Evolutionary conservation across 2,113 vertebrate species (phyloP).

Genomic region (Oryzias woworae): DNA sequence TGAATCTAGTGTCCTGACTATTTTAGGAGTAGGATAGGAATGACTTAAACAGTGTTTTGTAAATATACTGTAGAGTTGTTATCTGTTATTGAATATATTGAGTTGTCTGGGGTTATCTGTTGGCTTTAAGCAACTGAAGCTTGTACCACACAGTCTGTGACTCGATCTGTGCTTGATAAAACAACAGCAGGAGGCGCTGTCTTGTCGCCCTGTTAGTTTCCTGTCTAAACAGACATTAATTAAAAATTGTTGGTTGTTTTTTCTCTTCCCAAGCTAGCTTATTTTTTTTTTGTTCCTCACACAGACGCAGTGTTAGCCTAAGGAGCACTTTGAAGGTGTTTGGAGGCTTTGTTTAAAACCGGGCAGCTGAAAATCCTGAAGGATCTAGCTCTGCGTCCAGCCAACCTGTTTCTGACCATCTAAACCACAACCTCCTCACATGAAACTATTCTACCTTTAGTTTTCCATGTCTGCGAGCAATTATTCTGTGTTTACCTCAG

Average conservation of each 20-base stretch:
- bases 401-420: constrained; percentile 31
- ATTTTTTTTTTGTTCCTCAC: neutral
- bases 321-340: constrained; percentile 16
- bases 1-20: no score
- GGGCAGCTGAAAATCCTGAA: neutral
- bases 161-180: no score
- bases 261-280: neutral
- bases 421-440: constrained; percentile 12
- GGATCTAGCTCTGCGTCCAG: constrained; percentile 6
- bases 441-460: constrained; percentile 15
- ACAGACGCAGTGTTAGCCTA: constrained; percentile 6
- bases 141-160: no score
- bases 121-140: no score
- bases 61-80: no score
- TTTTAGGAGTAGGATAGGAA: no score
- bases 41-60: no score
- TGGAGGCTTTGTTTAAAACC: constrained; percentile 3
- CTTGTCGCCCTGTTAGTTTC: neutral
- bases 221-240: constrained; percentile 1
- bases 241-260: neutral
- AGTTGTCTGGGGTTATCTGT: no score
- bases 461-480: constrained; percentile 68
- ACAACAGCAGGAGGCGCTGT: no score
- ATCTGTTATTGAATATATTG: no score
- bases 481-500: constrained; percentile 71